Evolutionary conservation across 2,888 invertebrate genomes (phyloP).

Genomic region (Chaetoderma sp.): DNA sequence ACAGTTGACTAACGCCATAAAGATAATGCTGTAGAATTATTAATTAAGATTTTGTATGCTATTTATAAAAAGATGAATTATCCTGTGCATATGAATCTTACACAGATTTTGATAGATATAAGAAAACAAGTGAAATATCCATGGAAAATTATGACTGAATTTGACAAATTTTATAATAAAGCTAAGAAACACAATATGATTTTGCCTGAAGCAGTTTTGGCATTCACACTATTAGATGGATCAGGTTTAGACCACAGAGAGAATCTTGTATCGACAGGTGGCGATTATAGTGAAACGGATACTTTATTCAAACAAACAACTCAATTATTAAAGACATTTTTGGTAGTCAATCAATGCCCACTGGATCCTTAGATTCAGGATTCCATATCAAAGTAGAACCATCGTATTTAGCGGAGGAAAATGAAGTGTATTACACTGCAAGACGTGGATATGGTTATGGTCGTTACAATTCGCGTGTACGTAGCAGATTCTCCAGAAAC

Average conservation of each 20-base stretch:
- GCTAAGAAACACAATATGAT: constrained; percentile 24
- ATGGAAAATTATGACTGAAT: constrained; percentile 27
- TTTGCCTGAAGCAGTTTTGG: constrained; percentile 19
- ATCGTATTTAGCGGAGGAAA: too few species aligned
- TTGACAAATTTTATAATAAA: too few species aligned
- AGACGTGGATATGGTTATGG: too few species aligned
- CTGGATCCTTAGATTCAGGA: neutral
- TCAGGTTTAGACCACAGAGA: constrained; percentile 24
- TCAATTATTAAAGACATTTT: constrained; percentile 17
- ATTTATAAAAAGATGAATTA: constrained; percentile 25
- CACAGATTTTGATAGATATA: constrained; percentile 27
- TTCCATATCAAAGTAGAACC: too few species aligned
- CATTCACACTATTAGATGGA: constrained; percentile 24
- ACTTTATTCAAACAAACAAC: constrained; percentile 24
- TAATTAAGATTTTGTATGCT: constrained; percentile 20
- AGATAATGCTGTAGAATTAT: constrained; percentile 14
- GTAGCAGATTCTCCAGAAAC: too few species aligned
- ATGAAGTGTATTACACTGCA: too few species aligned
- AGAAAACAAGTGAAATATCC: neutral
- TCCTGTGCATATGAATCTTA: constrained; percentile 29
- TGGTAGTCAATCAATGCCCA: constrained; percentile 17
- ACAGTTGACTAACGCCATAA: constrained; percentile 14
- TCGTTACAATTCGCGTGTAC: too few species aligned
- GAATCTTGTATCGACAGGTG: constrained; percentile 26
- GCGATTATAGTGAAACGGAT: constrained; percentile 21